Percentiles rank a stretch among this genome's conserved stretches.
Conservation (phyloP, 2,797 vertebrate genomes). For the Urocyon cinereoargenteus region DNA sequence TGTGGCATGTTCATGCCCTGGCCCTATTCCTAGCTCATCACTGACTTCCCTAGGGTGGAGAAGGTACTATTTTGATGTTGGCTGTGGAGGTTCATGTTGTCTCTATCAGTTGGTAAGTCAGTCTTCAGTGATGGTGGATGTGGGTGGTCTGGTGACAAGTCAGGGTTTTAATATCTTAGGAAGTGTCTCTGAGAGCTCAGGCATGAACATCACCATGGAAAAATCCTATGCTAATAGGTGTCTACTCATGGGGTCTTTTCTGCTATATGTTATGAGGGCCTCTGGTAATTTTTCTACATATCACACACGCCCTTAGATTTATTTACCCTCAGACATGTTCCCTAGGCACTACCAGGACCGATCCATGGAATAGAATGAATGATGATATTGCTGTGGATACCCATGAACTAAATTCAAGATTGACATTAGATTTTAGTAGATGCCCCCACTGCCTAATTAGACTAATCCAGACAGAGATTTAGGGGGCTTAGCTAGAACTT, state of each 20-base stretch:
- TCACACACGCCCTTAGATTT: slow-evolving; percentile 44
- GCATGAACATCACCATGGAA: not conserved
- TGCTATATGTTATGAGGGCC: not conserved
- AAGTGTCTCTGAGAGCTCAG: not conserved
- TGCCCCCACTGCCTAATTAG: slow-evolving; percentile 59
- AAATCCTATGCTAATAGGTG: not conserved
- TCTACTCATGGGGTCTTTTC: not conserved
- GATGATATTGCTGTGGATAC: slow-evolving; percentile 14
- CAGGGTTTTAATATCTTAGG: not conserved
- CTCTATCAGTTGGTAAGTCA: not conserved
- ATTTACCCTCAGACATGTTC: not conserved
- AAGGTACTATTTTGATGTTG: slow-evolving; percentile 4
- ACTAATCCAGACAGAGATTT: slow-evolving; percentile 71
- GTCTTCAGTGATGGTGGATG: not conserved
- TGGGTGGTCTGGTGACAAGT: not conserved
- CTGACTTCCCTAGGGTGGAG: not conserved
- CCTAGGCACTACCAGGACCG: not conserved
- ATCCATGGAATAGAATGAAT: slow-evolving; percentile 25
- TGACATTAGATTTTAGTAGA: slow-evolving; percentile 63
- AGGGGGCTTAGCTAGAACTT: slow-evolving; percentile 59
- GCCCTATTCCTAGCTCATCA: not conserved
- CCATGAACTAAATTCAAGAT: slow-evolving; percentile 58
- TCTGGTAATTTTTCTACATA: not conserved
- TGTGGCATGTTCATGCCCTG: not conserved
- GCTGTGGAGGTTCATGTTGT: not conserved